Base-by-base conservation (phyloP, 2,888 invertebrate species). In the Elysia crispata region DNA sequence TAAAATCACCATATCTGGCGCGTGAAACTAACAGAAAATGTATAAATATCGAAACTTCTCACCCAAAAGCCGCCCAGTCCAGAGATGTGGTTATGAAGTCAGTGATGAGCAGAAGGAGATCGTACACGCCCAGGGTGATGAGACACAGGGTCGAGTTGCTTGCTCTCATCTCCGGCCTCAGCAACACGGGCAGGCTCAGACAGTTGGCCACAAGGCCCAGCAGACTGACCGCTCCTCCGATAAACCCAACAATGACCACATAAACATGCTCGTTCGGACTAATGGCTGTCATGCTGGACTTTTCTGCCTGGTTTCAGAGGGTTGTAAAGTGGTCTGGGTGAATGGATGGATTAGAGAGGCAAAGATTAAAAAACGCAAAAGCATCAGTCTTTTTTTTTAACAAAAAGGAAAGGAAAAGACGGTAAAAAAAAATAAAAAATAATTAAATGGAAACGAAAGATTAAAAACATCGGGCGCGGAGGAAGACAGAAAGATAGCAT, bases 101-200 rank as follows among this genome's bases (percentile, higher is more conserved):
- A 18, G 33, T 31, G 23, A 49, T 49, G 6, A 76, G 76, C 25
- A 62, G 66, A 5, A 64, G 30, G 3, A 41, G 23, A 66, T 76
- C 76, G 25, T 76, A 76, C 11, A 66, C 25, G 23, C 31, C 41
- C 33, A 76, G 33, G 15, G 33, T 66, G 15, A 76, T 49, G 23
- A 76, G 66, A 33, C 66, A 76, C n/a, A 62, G 18, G 66, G 3
- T 76, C 31, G 76, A 73, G 73, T 73, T 73, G 73, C 73, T 54
- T 18, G 18, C 20, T 6, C 70, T 5, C 41, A 70, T 41, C n/a
- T 30, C 31, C 18, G 8, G 6, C 5, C 33, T 15, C 6, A 33
- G 30, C 20, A 70, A 33, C 1, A 70, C 70, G n/a, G 33, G n/a
- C 31, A 70, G 49, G 30, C n/a, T 70, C 5, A 41, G 33, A 20